These are phyloP conservation scores for Cossypha polioptera DNA, from an alignment of 2,797 vertebrate species.

Conservation along the genomic window DNA sequence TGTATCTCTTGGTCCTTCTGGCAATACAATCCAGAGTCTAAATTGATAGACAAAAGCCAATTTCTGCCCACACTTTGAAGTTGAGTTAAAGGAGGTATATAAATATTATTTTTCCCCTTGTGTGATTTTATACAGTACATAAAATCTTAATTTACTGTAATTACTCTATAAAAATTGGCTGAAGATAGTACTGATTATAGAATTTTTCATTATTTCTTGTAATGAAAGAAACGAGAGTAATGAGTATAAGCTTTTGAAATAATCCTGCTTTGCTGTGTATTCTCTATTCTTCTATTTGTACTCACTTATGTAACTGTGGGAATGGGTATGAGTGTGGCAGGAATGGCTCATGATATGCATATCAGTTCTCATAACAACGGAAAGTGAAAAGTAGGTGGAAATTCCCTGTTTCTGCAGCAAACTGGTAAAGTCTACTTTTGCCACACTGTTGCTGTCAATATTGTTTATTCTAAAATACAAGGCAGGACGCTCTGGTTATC, in stretches of 20 bases:
- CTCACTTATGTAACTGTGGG: not conserved
- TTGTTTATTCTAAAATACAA: not conserved
- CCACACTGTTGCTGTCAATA: not conserved
- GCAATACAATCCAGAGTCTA: not conserved
- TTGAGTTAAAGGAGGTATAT: not conserved
- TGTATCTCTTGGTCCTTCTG: not conserved
- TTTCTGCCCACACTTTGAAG: not conserved
- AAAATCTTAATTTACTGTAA: not conserved
- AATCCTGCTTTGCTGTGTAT: not conserved
- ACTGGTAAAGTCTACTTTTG: not conserved
- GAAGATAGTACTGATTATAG: not conserved
- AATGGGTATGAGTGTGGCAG: not conserved
- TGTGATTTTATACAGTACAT: not conserved
- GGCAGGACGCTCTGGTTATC: not conserved
- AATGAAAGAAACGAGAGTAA: not conserved
- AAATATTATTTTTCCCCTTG: not conserved
- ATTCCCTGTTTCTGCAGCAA: constrained; percentile 2
- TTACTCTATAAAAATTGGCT: not conserved
- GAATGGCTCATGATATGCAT: not conserved
- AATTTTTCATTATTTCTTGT: not conserved
- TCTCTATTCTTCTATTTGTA: not conserved
- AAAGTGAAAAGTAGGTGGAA: constrained; percentile 13
- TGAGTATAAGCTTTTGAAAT: not conserved
- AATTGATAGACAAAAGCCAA: not conserved
- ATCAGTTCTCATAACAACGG: not conserved